phyloP scores from a whole-genome alignment of 2,888 invertebrate genomes.

The Cheilosia soror region DNA sequence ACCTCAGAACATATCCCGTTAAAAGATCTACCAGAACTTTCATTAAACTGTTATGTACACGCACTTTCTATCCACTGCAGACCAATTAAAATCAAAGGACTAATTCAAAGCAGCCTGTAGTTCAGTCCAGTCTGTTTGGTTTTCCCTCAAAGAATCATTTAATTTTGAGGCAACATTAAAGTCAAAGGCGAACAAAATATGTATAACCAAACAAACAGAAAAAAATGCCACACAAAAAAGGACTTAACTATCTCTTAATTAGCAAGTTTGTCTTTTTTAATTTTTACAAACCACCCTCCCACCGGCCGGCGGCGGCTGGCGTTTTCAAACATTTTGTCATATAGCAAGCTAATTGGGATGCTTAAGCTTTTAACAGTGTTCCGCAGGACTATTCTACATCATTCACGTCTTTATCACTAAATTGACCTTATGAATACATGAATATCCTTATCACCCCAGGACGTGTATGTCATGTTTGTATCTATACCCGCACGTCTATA shows the following conservation, averaged over 20 bases:
- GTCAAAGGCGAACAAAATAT: conserved; percentile 13
- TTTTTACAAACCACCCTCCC: conserved; percentile 5
- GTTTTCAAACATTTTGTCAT: conserved; percentile 23
- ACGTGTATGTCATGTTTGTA: too few species aligned
- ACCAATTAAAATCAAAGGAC: too few species aligned
- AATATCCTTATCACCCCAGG: background rate
- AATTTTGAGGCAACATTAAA: conserved; percentile 18
- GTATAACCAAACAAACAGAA: conserved; percentile 2
- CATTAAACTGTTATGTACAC: too few species aligned
- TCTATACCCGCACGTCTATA: background rate
- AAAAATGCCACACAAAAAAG: conserved; percentile 8
- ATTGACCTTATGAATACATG: conserved; percentile 59
- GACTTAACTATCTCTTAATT: conserved; percentile 61
- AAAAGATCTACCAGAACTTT: too few species aligned
- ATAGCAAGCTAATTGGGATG: conserved; percentile 48
- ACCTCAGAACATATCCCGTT: too few species aligned
- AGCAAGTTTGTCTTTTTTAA: conserved; percentile 35
- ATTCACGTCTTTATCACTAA: conserved; percentile 53
- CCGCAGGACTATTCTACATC: conserved; percentile 33
- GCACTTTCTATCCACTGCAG: too few species aligned
- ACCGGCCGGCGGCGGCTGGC: conserved; percentile 18
- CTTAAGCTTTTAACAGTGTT: conserved; percentile 40
- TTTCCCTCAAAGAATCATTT: background rate
- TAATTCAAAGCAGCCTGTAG: background rate
- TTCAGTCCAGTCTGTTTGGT: background rate